Evolutionary conservation across 1,140 invertebrate genomes (phyloP).

Genomic region (Rhyzopertha dominica): DNA sequence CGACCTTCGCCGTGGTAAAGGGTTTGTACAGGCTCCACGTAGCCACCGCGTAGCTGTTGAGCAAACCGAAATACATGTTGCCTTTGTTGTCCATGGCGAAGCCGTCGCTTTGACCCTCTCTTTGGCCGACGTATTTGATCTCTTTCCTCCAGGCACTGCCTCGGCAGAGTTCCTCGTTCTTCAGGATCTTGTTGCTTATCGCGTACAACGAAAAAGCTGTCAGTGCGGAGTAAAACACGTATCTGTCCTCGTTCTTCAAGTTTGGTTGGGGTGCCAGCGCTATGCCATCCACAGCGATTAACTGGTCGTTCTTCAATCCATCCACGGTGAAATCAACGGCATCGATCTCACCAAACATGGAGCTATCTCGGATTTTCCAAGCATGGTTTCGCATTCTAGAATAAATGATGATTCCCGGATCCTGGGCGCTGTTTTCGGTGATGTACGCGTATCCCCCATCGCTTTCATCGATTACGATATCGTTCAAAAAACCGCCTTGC

Average conservation of each 20-base stretch:
- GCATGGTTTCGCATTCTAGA: constrained; percentile 54
- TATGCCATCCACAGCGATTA: constrained; percentile 59
- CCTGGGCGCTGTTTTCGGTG: constrained; percentile 57
- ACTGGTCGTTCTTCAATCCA: constrained; percentile 49
- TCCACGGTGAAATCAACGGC: constrained; percentile 55
- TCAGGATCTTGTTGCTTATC: constrained; percentile 53
- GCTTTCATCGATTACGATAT: constrained; percentile 63
- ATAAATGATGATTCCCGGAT: constrained; percentile 68
- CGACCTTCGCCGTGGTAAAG: constrained; percentile 49
- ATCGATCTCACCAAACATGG: constrained; percentile 56
- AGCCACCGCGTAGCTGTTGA: constrained; percentile 59
- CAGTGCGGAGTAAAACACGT: constrained; percentile 60
- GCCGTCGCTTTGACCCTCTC: constrained; percentile 61
- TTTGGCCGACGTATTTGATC: constrained; percentile 55
- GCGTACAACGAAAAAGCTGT: constrained; percentile 60
- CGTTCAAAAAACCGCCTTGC: constrained; percentile 56
- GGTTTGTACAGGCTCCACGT: constrained; percentile 57
- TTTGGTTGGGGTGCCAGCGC: constrained; percentile 54
- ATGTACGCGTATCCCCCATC: constrained; percentile 65
- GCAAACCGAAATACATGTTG: constrained; percentile 59
- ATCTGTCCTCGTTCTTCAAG: constrained; percentile 47
- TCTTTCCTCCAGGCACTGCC: constrained; percentile 27
- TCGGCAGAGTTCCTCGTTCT: constrained; percentile 48
- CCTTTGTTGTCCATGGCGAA: constrained; percentile 64
- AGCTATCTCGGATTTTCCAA: constrained; percentile 62